phyloP scores from a whole-genome alignment of 2,888 invertebrate species.

The Neoascia interrupta region DNA sequence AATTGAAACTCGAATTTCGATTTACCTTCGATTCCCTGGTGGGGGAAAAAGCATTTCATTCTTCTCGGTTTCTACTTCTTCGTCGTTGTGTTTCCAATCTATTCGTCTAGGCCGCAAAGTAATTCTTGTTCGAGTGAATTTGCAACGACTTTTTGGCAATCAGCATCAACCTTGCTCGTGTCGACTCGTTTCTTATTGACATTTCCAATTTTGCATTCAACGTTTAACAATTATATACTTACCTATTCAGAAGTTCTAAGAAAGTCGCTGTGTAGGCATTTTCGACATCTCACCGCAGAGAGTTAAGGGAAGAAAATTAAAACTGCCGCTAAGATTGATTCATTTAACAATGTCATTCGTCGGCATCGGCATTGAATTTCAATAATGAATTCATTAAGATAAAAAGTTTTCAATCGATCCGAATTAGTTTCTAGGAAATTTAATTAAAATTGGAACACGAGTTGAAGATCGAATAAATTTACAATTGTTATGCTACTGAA shows the following conservation, averaged over 20 bases:
- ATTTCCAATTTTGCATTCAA: slow-evolving; percentile 40
- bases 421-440: too few species aligned
- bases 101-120: slow-evolving; percentile 46
- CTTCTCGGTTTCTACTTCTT: not conserved
- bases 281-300: not conserved
- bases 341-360: slow-evolving; percentile 1
- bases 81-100: not conserved
- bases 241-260: not conserved
- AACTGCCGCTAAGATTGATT: too few species aligned
- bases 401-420: too few species aligned
- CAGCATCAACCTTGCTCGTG: not conserved
- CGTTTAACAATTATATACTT: slow-evolving; percentile 47
- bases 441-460: too few species aligned
- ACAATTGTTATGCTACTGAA: too few species aligned
- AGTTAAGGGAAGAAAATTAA: not conserved
- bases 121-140: slow-evolving; percentile 36
- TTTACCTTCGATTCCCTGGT: not conserved
- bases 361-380: too few species aligned
- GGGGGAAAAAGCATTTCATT: not conserved
- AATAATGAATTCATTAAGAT: too few species aligned
- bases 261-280: not conserved
- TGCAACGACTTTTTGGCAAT: slow-evolving; percentile 23
- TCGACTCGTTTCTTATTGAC: slow-evolving; percentile 38
- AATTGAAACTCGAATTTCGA: slow-evolving; percentile 43
- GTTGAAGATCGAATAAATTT: too few species aligned